Base-by-base conservation (phyloP, 2,113 vertebrate species). In the Prionailurus bengalensis region DNA sequence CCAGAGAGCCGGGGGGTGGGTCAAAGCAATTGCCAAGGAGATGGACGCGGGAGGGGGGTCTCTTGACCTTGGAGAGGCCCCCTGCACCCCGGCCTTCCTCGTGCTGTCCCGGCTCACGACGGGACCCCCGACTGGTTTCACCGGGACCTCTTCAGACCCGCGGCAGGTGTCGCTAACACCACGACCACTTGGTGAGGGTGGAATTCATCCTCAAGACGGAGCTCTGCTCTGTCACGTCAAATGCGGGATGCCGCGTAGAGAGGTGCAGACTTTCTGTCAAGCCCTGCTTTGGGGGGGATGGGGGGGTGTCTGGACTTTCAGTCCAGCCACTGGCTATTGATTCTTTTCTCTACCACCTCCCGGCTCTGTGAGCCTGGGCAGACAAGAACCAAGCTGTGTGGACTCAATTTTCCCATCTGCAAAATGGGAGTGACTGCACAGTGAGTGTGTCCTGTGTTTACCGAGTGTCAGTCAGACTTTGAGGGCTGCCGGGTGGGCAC, bases 401-500 rank as follows among this genome's bases (percentile, higher is more conserved):
- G 15, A 2, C 31, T 17, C 3, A 9, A 27, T 9, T 39, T 42
- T 51, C 71, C 36, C 31, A n/a, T 10, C 17, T 16, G 27, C 11
- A 58, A 66, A 4, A 36, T 58, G 55, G 55, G n/a, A 78, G 63
- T 23, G 3, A 78, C 10, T 8, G 33, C 7, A 11, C 10, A 17
- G 4, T 33, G 17, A 21, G 53, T 39, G 36, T 39, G 74, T 76
- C 31, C 6, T 29, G 0, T 65, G 55, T 74, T 65, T 48, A 25
- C 42, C 4, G 3, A 48, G 51, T 31, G 13, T 58, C 73, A 81
- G 16, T 58, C 73, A 81, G 39, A 10, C 9, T 65, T 23, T 27
- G 53, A 39, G 63, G 66, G 45, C 27, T 23, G 2, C 8, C 1
- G 1, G 1, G 7, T 1, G 2, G 1, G 7, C n/a, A 27, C 21